Base-by-base conservation (phyloP, 1,140 invertebrate genomes). In the Zaprionus taronus region DNA sequence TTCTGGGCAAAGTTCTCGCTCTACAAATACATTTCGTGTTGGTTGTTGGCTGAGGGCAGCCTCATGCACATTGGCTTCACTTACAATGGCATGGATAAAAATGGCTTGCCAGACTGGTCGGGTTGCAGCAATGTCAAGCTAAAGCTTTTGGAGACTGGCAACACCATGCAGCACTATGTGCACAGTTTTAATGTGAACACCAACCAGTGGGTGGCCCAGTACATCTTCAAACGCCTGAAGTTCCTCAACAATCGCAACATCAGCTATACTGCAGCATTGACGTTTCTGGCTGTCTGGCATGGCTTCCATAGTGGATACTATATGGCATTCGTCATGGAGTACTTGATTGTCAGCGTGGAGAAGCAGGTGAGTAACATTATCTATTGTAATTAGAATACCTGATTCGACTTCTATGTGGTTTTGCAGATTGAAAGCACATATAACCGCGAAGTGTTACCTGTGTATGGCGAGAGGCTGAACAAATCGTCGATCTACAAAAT, bases 281-380 rank as follows among this genome's bases (percentile, higher is more conserved):
- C 95, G 0, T 99, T 99, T 93, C 94, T 99, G 11, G 97, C 98
- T 0, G 72, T 99, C 0, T 99, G 98, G 98, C 98, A 99, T 92
- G 98, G 98, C 15, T 95, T 97, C 47, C 96, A 98, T 81, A 95
- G 95, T 12, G 98, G 98, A 4, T 99, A 99, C 84, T 99, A 98
- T 89, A 94, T 97, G 76, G 96, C 96, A 53, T 99, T 99, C 93
- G 95, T 97, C 47, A 96, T 98, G 92, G 98, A 99, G 92, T 99
- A 99, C 84, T 92, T 97, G 22, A 95, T 98, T 49, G 97, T 98
- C 89, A 96, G 95, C 74, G 95, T 96, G 79, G 98, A 99, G 91
- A 97, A 96, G 94, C 97, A 97, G 91, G 97, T 98, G 93, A 95
- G 95, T 70, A 2, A 12, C 5, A 31, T 47, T 15, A 44, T 11